Base-by-base conservation (phyloP, 2,113 vertebrate species). In the Regulus satrapa region DNA sequence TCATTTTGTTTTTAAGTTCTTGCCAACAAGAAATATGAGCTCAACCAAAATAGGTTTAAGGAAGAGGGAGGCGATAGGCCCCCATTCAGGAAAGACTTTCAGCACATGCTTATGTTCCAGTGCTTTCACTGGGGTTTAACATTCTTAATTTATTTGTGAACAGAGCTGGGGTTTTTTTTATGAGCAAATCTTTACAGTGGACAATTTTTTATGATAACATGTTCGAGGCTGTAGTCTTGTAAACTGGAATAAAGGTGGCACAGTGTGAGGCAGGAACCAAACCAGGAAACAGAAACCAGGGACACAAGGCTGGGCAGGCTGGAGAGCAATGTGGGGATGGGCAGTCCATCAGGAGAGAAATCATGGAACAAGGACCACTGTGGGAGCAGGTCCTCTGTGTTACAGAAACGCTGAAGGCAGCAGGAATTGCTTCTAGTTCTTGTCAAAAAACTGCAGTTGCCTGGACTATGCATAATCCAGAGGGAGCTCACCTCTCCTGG, bases 91-190 rank as follows among this genome's bases (percentile, higher is more conserved):
- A 95, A 94, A 74, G 91, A 56, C 58, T 97, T 96, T 92, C 93
- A 94, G 68, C 93, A 95, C 93, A 89, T 87, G 80, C 76, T 95
- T 92, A 8, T 68, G 95, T 91, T 96, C 91, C 83, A 71, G 58
- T 54, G 66, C 83, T 94, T 95, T 89, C 95, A 87, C 68, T 67
- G 91, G 61, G 91, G 40, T 74, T 96, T 95, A 95, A 91, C 76
- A 84, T 91, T 91, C 83, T 94, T 95, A 94, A 95, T 95, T 93
- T 95, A 88, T 97, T 97, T 95, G 96, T 93, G 96, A 97, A 95
- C 94, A 92, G 92, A 92, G 92, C 63, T 40, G 63, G 12, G 1
- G n/a, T n/a, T 6, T 89, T 94, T 95, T 96, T 96, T 93, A 96
- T 91, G 94, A 85, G 83, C 51, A 95, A 86, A 76, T 84, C 85